Conservation (phyloP, 2,888 invertebrate species). For the Elysia crispata region DNA sequence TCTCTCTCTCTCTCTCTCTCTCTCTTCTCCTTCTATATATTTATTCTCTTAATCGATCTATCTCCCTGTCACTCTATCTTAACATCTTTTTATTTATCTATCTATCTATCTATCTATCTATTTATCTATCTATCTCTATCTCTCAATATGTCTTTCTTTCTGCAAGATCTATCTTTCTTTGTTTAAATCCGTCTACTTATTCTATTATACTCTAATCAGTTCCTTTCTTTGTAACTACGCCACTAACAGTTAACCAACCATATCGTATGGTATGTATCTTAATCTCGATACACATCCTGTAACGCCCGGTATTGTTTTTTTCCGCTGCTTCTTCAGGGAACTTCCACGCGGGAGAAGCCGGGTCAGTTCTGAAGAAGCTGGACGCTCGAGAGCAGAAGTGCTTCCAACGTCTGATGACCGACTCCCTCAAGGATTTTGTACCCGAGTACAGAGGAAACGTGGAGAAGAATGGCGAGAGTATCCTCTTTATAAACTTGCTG, state of each 20-base stretch:
- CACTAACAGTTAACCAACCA: neutral
- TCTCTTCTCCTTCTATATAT: neutral
- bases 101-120: no score
- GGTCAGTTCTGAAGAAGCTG: constrained; percentile 94
- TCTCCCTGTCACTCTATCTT: constrained; percentile 16
- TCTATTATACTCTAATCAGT: constrained; percentile 1
- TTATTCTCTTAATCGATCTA: neutral
- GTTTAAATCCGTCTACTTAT: no score
- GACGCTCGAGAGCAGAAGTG: constrained; percentile 93
- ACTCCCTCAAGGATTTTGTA: constrained; percentile 91
- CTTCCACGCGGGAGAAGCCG: constrained; percentile 92
- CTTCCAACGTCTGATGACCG: constrained; percentile 92
- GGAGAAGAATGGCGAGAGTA: constrained; percentile 71
- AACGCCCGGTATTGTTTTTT: neutral
- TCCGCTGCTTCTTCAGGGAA: constrained; percentile 81
- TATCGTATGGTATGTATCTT: neutral
- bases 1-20: constrained; percentile 15
- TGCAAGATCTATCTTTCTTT: no score
- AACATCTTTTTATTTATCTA: no score
- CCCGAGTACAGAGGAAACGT: constrained; percentile 91
- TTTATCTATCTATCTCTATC: no score
- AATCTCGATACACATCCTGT: no score
- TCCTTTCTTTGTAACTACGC: no score
- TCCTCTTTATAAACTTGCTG: constrained; percentile 60
- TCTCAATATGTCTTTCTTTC: no score